Percentiles rank a stretch among this genome's conserved stretches.
Conservation (phyloP, 1,140 invertebrate genomes). For the Micrasema minimum region DNA sequence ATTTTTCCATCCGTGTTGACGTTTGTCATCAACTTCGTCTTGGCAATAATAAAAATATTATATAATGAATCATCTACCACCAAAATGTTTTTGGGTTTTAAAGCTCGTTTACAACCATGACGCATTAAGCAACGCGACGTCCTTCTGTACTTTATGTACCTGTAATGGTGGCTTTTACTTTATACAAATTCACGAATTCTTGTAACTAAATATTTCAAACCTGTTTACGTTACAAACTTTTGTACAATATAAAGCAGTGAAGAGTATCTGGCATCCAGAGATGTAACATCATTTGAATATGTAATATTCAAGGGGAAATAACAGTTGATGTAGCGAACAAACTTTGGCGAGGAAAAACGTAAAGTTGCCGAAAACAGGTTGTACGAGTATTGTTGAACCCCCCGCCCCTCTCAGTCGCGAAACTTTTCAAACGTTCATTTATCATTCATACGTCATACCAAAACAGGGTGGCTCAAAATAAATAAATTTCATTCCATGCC, state of each 20-base stretch:
- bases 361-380: slow-evolving; percentile 39
- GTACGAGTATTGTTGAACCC: slow-evolving; percentile 41
- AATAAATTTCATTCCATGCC: slow-evolving; percentile 44
- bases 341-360: slow-evolving; percentile 38
- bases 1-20: too few relatives aligned
- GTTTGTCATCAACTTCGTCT: too few relatives aligned
- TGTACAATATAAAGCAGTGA: background rate
- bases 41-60: too few relatives aligned
- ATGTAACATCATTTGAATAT: slow-evolving; percentile 37
- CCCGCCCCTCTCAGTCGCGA: background rate
- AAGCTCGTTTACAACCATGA: too few relatives aligned
- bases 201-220: slow-evolving; percentile 3
- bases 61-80: too few relatives aligned
- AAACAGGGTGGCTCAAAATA: slow-evolving; percentile 49
- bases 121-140: too few relatives aligned
- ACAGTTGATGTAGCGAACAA: slow-evolving; percentile 34
- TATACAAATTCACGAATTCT: too few relatives aligned
- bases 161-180: too few relatives aligned
- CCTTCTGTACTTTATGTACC: too few relatives aligned
- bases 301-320: slow-evolving; percentile 37
- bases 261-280: slow-evolving; percentile 27
- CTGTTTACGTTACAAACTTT: slow-evolving; percentile 9
- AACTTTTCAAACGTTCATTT: slow-evolving; percentile 49
- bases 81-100: too few relatives aligned
- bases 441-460: slow-evolving; percentile 52